Base-by-base conservation (phyloP, 1,140 invertebrate genomes). In the Physella acuta region DNA sequence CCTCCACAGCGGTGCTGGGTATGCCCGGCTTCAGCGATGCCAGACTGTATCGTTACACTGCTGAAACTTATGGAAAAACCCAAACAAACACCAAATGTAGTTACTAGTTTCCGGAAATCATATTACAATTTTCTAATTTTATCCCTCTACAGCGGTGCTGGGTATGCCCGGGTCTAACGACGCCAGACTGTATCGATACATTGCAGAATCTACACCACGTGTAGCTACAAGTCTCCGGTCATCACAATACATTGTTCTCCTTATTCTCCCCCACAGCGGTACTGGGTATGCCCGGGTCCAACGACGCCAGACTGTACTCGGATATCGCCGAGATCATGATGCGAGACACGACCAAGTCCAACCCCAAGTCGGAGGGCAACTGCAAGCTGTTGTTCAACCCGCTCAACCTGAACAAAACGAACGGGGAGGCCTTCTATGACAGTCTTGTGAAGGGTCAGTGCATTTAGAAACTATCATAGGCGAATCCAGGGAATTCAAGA, bases 341-440 rank as follows among this genome's bases (percentile, higher is more conserved):
- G 3, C 24, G 28, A 8, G 37, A 39, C 34, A 1, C 1, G 1
- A 5, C 34, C 4, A 16, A 14, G 11, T 16, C 17, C 1, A 28
- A 61, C 8, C 34, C 37, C 1, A 31, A 33, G 5, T 44, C 39
- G 8, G 39, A 44, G 20, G 39, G 39, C 36, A 24, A 61, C 17
- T 61, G 59, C 36, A 61, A 61, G 59, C 34, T 61, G 34, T 28
- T 61, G 3, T 61, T 61, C 36, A 61, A 17, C 1, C 34, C 59
- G 3, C n/a, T 61, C 31, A 39, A 37, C 36, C 39, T 37, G n/a
- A 36, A 61, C 36, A 61, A 31, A 3, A 61, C 17, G 20, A 36
- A 33, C 24, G 59, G 17, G 14, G 59, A 61, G 1, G 36, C 33
- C 5, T 36, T 61, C 31, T 61, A 61, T 36, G 4, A n/a, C 0